Evolutionary conservation across 2,113 vertebrate genomes (phyloP), one percentile per base, ranked within the genome.

Genomic region (Typhlomys cinereus): DNA sequence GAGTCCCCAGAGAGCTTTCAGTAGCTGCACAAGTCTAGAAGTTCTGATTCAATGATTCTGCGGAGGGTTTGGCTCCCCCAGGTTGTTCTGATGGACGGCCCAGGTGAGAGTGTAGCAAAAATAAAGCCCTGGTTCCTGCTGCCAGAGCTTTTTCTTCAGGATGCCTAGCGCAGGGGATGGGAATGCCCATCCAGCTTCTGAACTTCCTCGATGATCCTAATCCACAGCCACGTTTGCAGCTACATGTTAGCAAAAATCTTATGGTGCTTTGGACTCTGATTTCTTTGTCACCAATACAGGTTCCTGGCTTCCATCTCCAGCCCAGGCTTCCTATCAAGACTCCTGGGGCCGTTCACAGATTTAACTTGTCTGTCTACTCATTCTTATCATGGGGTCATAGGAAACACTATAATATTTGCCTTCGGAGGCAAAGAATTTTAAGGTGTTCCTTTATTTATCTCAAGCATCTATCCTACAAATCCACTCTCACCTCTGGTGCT

Each of bases 1-100:
- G 46, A 62, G 67, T 86, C 74, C 54, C 57, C 18, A 79, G 70
- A 41, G 88, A 59, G 11, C 15, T 91, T 91, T 89, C 39, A 52
- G n/a, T 57, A 89, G 31, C 39, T 64, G 7, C 36, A 81, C 23
- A 8, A 83, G 73, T 76, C 18, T 62, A 34, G 23, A 94, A 48
- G n/a, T 74, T 82, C 67, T 64, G 64, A 69, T n/a, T 82, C 39
- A 66, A 2, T 71, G 34, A 59, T 71, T 94, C 61, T 79, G 50
- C 21, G n/a, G 7, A 27, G n/a, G 57, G 25, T n/a, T 14, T 62
- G 31, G 14, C 15, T 27, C 76, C 81, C 75, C 57, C 15, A 79
- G 80, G 66, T 93, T 67, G 73, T 91, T 85, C 61, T 52, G 73
- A 74, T 31, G 23, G 78, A 34, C n/a, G 76, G 21, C 34, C 23